A percentile compares a stretch with the other conserved stretches of the same genome.
Conservation (phyloP, 2,797 vertebrate genomes). For the Phoeniculus purpureus region DNA sequence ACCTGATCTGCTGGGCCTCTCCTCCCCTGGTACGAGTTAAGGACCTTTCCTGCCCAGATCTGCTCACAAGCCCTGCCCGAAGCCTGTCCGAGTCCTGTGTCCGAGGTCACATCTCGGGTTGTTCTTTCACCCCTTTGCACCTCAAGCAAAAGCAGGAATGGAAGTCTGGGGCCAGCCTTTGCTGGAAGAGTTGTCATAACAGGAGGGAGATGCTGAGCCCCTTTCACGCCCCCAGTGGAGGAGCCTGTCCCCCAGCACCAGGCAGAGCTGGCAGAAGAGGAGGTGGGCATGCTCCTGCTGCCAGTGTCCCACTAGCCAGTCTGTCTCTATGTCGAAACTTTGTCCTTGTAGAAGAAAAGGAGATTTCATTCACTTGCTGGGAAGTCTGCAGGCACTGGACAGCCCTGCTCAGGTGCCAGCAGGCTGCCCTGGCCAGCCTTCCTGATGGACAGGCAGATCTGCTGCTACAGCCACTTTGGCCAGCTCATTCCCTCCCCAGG, state of each 20-base stretch:
- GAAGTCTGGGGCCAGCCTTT: neutral
- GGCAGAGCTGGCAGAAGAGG: neutral
- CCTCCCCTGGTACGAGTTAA: neutral
- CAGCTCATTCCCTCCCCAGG: too few relatives aligned
- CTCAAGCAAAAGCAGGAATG: neutral
- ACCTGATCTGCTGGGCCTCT: neutral
- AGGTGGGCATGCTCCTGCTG: neutral
- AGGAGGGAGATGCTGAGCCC: neutral
- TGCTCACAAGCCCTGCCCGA: rapidly evolving
- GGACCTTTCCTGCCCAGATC: neutral
- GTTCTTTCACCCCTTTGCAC: neutral
- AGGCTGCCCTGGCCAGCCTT: neutral
- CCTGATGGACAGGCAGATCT: rapidly evolving
- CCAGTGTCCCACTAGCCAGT: neutral
- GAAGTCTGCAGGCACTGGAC: neutral
- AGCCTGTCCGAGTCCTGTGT: neutral
- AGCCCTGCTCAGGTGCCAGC: neutral
- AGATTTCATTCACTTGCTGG: neutral
- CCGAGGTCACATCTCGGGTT: neutral
- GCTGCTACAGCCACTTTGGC: rapidly evolving
- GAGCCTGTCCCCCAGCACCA: rapidly evolving
- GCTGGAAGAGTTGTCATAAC: neutral
- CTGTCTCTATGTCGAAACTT: neutral
- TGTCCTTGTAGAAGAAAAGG: neutral
- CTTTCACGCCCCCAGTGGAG: neutral